A percentile compares a stretch with the other conserved stretches of the same genome.
Conservation (phyloP, 1,140 invertebrate species). For the Ephestia elutella region DNA sequence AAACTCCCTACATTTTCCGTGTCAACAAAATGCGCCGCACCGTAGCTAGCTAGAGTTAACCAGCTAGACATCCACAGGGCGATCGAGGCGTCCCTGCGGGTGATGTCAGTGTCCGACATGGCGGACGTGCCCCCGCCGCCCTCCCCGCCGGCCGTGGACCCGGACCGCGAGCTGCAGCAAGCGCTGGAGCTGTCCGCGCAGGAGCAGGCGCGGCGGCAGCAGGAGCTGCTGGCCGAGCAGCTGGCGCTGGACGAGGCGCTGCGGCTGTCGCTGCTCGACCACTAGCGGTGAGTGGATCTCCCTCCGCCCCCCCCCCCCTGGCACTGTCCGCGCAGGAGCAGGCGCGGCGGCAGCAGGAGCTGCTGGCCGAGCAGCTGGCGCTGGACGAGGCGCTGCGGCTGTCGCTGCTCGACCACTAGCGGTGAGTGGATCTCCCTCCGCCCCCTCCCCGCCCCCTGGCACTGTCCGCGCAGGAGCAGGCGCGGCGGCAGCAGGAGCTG, state of each 20-base stretch:
- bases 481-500: too few relatives aligned
- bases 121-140: background rate
- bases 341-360: too few relatives aligned
- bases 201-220: slow-evolving; percentile 36
- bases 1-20: too few relatives aligned
- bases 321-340: too few relatives aligned
- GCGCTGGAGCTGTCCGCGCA: slow-evolving; percentile 46
- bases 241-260: slow-evolving; percentile 49
- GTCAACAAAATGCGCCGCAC: background rate
- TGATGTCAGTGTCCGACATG: slow-evolving; percentile 12
- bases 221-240: slow-evolving; percentile 43
- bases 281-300: slow-evolving; percentile 39
- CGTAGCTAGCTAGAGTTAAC: slow-evolving; percentile 10
- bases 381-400: too few relatives aligned
- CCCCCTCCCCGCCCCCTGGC: too few relatives aligned
- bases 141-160: slow-evolving; percentile 3
- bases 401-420: too few relatives aligned
- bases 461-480: too few relatives aligned
- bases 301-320: too few relatives aligned
- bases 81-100: slow-evolving; percentile 47
- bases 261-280: slow-evolving; percentile 57
- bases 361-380: too few relatives aligned
- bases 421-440: too few relatives aligned
- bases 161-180: slow-evolving; percentile 38
- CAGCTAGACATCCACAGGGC: slow-evolving; percentile 41